Evolutionary conservation across 2,797 vertebrate genomes (phyloP).

Genomic region (Poeciliopsis paucimaculata): DNA sequence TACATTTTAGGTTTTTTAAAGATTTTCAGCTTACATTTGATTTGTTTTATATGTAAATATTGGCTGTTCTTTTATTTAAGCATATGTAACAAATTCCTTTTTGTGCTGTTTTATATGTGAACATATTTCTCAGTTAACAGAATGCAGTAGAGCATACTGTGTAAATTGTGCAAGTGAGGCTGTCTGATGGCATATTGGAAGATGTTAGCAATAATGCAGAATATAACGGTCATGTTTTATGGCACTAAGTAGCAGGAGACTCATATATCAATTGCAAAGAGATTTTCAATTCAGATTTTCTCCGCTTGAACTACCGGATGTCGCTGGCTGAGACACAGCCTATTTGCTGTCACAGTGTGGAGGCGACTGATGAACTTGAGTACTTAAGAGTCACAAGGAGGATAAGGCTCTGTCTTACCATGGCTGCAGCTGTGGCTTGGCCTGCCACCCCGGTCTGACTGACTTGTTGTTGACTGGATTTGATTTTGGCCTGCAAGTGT

Average conservation of each 20-base stretch:
- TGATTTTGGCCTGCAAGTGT: conserved; percentile 99
- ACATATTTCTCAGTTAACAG: neutral
- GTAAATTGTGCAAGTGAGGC: neutral
- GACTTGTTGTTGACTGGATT: conserved; percentile 96
- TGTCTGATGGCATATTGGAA: neutral
- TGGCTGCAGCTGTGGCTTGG: conserved; percentile 87
- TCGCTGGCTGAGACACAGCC: neutral
- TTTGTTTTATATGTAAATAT: neutral
- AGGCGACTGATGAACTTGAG: neutral
- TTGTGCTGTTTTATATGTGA: neutral
- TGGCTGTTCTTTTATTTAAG: neutral
- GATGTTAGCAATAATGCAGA: neutral
- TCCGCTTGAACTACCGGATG: neutral
- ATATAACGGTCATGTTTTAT: neutral
- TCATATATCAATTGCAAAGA: neutral
- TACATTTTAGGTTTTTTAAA: neutral
- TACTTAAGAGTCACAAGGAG: conserved; percentile 10
- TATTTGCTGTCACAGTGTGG: neutral
- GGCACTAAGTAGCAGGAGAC: neutral
- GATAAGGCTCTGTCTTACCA: conserved; percentile 74
- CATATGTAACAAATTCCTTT: neutral
- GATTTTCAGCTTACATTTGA: neutral
- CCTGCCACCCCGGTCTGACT: conserved; percentile 92
- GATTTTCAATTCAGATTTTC: neutral
- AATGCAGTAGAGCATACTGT: neutral